A percentile compares a stretch with the other conserved stretches of the same genome.
Conservation (phyloP, 2,888 invertebrate species). For the Tinea pellionella region DNA sequence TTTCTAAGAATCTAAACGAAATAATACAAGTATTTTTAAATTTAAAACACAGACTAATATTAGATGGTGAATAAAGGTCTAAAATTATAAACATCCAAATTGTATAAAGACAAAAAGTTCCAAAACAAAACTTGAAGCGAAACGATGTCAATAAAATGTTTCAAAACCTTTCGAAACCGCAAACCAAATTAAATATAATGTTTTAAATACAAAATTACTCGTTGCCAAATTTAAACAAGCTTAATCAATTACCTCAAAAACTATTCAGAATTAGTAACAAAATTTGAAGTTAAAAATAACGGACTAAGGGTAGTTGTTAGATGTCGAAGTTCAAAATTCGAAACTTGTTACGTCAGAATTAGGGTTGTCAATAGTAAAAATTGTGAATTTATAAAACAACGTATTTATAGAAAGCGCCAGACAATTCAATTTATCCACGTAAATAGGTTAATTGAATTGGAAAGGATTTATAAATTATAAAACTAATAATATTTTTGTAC, state of each 20-base stretch:
- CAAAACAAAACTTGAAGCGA: too few relatives aligned
- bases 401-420: not conserved
- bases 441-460: too few relatives aligned
- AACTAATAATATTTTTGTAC: too few relatives aligned
- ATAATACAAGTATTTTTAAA: too few relatives aligned
- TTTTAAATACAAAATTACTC: not conserved
- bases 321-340: conserved; percentile 12
- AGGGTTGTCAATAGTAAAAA: not conserved
- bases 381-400: not conserved
- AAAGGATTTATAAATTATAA: too few relatives aligned
- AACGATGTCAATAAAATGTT: not conserved
- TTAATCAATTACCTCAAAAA: not conserved
- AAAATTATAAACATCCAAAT: too few relatives aligned
- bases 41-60: too few relatives aligned
- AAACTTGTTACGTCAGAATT: not conserved
- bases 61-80: too few relatives aligned
- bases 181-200: not conserved
- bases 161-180: not conserved
- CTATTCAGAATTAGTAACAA: not conserved
- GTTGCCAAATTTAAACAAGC: not conserved
- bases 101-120: too few relatives aligned
- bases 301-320: conserved; percentile 2
- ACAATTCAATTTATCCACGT: too few relatives aligned
- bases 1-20: too few relatives aligned
- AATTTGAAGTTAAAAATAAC: not conserved